These are phyloP conservation scores for Cephus runcator DNA, from an alignment of 2,888 invertebrate genomes.

Conservation along the genomic window DNA sequence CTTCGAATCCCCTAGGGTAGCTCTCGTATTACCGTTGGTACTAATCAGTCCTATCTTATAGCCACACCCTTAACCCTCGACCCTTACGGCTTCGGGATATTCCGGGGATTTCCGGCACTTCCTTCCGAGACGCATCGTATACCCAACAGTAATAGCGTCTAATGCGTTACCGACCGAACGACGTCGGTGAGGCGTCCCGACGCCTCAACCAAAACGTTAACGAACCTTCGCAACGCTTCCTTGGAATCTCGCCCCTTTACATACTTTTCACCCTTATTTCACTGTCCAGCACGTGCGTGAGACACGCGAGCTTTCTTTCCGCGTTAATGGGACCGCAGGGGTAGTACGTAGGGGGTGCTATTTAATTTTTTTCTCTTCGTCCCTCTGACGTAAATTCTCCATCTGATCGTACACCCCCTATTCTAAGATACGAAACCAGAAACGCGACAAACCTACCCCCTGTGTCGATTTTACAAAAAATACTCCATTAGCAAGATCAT, in stretches of 20 bases:
- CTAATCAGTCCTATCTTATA: slow-evolving; percentile 59
- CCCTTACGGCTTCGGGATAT: slow-evolving; percentile 28
- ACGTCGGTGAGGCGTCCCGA: slow-evolving; percentile 27
- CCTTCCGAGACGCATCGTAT: slow-evolving; percentile 4
- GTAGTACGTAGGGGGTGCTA: neutral
- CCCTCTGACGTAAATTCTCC: neutral
- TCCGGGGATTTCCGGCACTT: slow-evolving; percentile 32
- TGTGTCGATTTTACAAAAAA: neutral
- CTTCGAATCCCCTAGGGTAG: slow-evolving; percentile 15
- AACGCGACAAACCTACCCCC: neutral
- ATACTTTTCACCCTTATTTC: slow-evolving; percentile 3
- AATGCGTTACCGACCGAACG: slow-evolving; percentile 9
- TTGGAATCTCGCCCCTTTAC: slow-evolving; percentile 14
- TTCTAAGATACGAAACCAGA: neutral
- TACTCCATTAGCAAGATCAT: neutral
- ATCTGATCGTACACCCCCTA: neutral
- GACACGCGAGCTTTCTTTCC: slow-evolving; percentile 27
- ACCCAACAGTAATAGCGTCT: slow-evolving; percentile 7
- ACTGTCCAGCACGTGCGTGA: slow-evolving; percentile 26
- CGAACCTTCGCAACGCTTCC: slow-evolving; percentile 30
- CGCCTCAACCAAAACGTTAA: slow-evolving; percentile 43
- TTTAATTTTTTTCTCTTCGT: neutral
- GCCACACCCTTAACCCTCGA: slow-evolving; percentile 45
- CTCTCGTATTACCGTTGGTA: slow-evolving; percentile 7
- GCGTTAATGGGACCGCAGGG: neutral